Base-by-base conservation (phyloP, 2,888 invertebrate genomes). In the Cheilosia urbana region DNA sequence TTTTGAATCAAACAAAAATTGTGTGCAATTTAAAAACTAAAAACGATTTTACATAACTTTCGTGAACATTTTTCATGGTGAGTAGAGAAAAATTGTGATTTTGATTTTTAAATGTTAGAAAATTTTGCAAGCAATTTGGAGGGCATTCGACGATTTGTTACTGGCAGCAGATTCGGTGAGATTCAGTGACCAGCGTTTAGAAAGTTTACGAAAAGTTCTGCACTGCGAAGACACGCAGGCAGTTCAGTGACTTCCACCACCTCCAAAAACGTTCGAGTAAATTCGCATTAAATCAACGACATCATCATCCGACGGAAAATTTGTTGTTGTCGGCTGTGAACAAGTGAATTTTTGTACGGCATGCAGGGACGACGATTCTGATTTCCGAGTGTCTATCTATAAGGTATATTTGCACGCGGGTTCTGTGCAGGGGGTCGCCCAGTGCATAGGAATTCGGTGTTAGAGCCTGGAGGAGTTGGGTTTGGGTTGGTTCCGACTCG, bases 221-320 rank as follows among this genome's bases (percentile, higher is more conserved):
- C 76, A 69, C 63, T 69, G 27, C 51, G 27, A 45, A 80, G 75
- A 84, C 84, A 84, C 84, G 84, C 84, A 83, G 75, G 84, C 84
- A 80, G 80, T 84, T 84, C 80, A 84, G 63, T 84, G 84, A 84
- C 84, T 84, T 80, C 47, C 34, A 71, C 69, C 63, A 71, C 69
- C 58, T 79, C 79, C 58, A 42, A 84, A 84, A 84, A 75, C 30
- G 57, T 73, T 69, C 27, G 68, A 79, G 62, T 73, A 68, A 80
- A 84, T 84, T 75, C 75, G 80, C 75, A 84, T 80, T 80, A 55
- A 80, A 84, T 80, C 84, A 82, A 78, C 65, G 58, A 81, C 81
- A 69, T 63, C 45, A 66, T 60, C 49, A n/a, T 68, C 37, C 49
- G 51, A 69, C 24, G 27, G 63, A 65, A 47, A 9, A 42, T 45